Evolutionary conservation across 2,113 vertebrate species (phyloP).

Genomic region (Esox niger): DNA sequence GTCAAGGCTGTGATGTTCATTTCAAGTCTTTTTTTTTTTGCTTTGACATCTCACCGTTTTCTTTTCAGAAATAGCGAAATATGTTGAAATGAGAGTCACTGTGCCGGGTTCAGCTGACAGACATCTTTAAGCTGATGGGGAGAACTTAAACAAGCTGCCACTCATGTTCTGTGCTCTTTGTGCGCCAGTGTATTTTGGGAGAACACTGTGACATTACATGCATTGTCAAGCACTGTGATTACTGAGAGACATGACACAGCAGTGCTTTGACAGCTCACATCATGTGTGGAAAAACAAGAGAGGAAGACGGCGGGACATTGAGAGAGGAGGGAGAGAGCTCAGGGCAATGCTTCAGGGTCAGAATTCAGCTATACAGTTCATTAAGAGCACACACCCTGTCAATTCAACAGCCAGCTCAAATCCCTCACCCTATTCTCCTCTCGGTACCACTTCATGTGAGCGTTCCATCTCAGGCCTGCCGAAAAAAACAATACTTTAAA

Average conservation of each 20-base stretch:
- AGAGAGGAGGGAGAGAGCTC: background rate
- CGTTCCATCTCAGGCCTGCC: background rate
- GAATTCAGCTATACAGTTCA: background rate
- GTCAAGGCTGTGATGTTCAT: too few species aligned
- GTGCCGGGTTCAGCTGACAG: background rate
- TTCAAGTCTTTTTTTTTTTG: too few species aligned
- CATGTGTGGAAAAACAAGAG: background rate
- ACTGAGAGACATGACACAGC: slow-evolving; percentile 3
- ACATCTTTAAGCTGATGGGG: background rate
- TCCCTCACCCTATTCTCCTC: background rate
- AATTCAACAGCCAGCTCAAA: background rate
- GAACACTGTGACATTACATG: slow-evolving; percentile 9
- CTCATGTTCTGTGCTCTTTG: background rate
- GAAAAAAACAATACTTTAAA: too few species aligned
- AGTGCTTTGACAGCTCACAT: background rate
- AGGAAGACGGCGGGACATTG: background rate
- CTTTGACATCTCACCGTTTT: too few species aligned
- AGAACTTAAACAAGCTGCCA: background rate
- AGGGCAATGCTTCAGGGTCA: background rate
- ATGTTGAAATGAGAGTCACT: background rate
- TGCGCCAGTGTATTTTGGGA: background rate
- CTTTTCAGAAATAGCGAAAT: background rate
- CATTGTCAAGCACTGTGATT: background rate
- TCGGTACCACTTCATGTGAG: background rate
- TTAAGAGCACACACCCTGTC: background rate